A percentile compares a stretch with the other conserved stretches of the same genome.
Conservation (phyloP, 2,113 vertebrate species). For the Crotalus helleri region DNA sequence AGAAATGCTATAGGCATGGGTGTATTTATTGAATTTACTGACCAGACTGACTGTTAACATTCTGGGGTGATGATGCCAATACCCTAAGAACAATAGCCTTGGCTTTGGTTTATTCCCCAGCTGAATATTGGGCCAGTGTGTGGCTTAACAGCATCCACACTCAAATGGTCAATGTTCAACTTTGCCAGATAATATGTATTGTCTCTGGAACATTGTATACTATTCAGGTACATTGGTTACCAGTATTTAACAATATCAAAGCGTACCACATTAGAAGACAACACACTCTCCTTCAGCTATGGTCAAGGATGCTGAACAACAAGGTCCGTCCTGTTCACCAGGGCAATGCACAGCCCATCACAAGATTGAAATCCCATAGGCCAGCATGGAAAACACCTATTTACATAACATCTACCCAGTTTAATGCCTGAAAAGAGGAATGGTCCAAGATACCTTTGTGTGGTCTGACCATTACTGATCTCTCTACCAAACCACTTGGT, state of each 20-base stretch:
- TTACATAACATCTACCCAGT: background rate
- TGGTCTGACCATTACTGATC: background rate
- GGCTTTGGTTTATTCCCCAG: background rate
- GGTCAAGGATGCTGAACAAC: background rate
- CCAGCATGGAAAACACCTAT: background rate
- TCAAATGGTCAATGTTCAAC: background rate
- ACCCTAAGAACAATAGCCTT: background rate
- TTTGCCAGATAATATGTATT: background rate
- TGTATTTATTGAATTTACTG: background rate
- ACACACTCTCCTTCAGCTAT: background rate
- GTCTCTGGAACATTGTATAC: background rate
- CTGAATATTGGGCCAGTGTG: background rate
- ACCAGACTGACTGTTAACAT: background rate
- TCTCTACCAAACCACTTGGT: background rate
- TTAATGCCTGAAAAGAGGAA: background rate
- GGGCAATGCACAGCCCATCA: background rate
- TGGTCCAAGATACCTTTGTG: background rate
- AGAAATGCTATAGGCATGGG: background rate
- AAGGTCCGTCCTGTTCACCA: background rate
- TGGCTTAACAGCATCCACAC: background rate
- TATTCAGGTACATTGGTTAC: background rate
- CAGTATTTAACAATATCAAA: background rate
- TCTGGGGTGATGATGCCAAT: background rate
- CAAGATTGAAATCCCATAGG: background rate
- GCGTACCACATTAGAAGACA: background rate